phyloP scores from a whole-genome alignment of 1,140 invertebrate genomes.

The Lordiphosa stackelbergi region DNA sequence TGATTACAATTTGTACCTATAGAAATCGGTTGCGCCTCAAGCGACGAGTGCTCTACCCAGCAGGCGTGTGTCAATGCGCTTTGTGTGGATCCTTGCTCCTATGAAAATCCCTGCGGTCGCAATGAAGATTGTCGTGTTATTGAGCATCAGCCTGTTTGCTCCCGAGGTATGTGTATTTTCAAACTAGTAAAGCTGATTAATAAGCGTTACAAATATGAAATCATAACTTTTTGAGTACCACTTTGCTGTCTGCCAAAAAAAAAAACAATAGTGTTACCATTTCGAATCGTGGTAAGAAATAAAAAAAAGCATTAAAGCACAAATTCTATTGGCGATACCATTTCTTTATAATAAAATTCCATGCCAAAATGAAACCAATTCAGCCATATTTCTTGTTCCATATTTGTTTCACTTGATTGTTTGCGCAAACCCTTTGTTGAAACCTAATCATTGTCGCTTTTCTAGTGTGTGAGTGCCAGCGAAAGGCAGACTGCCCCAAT shows the following conservation, averaged over 20 bases:
- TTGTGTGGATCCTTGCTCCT: slow-evolving; percentile 86
- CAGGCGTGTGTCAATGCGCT: slow-evolving; percentile 87
- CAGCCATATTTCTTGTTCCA: no score
- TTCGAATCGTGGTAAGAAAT: no score
- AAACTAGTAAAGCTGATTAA: no score
- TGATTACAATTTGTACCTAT: slow-evolving; percentile 56
- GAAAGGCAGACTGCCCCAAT: slow-evolving; percentile 80
- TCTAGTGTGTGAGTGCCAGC: slow-evolving; percentile 84
- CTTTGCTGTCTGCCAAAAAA: no score
- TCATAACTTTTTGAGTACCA: neutral
- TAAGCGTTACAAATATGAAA: neutral
- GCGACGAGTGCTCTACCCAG: slow-evolving; percentile 84
- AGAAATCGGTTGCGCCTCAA: slow-evolving; percentile 84
- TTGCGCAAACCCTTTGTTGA: no score
- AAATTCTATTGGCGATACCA: no score
- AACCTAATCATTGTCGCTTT: slow-evolving; percentile 11
- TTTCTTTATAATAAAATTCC: no score
- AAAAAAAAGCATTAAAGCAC: no score
- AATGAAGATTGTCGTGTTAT: slow-evolving; percentile 85
- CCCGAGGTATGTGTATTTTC: slow-evolving; percentile 80
- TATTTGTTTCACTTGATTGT: no score
- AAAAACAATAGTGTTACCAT: no score
- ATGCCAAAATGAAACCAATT: no score
- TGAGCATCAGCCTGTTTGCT: slow-evolving; percentile 87
- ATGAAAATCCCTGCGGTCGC: slow-evolving; percentile 82